Evolutionary conservation across 2,888 invertebrate genomes (phyloP).

Genomic region (Eupithecia centaureata): DNA sequence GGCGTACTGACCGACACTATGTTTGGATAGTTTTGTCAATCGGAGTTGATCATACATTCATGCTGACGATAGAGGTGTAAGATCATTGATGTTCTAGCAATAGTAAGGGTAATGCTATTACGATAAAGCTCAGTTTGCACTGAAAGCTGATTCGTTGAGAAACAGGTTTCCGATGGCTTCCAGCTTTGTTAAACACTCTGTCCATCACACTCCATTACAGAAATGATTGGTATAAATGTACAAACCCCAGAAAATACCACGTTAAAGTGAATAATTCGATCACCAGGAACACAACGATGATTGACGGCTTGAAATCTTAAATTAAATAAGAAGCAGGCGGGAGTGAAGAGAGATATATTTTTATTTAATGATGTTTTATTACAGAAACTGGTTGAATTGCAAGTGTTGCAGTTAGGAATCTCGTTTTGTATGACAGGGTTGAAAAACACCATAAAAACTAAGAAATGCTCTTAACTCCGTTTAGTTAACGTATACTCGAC

Average conservation of each 20-base stretch:
- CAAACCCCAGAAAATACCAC: conserved; percentile 17
- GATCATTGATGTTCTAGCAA: neutral
- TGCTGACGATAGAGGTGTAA: neutral
- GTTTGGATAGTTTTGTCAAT: neutral
- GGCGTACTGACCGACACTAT: neutral
- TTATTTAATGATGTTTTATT: conserved; percentile 1
- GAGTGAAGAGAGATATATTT: neutral
- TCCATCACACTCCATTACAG: conserved; percentile 24
- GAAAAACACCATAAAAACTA: conserved; percentile 17
- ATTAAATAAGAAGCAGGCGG: conserved; percentile 6
- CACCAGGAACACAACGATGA: conserved; percentile 21
- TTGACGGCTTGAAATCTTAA: conserved; percentile 17
- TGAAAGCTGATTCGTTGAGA: conserved; percentile 3
- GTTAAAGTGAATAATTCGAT: conserved; percentile 21
- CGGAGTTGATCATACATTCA: neutral
- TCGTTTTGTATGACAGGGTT: conserved; percentile 24
- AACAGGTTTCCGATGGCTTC: conserved; percentile 2
- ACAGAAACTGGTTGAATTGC: conserved; percentile 13
- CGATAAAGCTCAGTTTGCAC: conserved; percentile 1
- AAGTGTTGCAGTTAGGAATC: conserved; percentile 8
- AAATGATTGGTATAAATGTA: conserved; percentile 25
- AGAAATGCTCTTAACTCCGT: neutral
- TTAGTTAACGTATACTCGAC: too few species aligned
- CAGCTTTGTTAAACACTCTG: neutral
- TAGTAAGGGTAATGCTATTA: neutral